Evolutionary conservation across 2,113 vertebrate species (phyloP).

Genomic region (Sinocyclocheilus anophthalmus): DNA sequence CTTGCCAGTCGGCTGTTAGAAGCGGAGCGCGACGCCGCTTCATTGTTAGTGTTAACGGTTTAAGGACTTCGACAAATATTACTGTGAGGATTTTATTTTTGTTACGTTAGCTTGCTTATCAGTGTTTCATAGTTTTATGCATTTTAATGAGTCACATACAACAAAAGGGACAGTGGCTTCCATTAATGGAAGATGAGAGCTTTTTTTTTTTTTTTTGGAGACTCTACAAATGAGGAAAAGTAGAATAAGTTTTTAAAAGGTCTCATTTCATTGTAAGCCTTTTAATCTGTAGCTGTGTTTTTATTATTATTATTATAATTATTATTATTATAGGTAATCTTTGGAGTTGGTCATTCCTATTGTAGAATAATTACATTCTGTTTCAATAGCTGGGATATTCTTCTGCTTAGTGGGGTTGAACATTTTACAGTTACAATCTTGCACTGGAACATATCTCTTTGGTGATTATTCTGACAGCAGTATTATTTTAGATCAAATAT

Average conservation of each 20-base stretch:
- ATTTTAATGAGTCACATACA: constrained; percentile 65
- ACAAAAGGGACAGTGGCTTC: constrained; percentile 68
- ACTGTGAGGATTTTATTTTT: constrained; percentile 58
- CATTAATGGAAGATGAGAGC: constrained; percentile 57
- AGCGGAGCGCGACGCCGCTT: constrained; percentile 30
- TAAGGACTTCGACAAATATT: constrained; percentile 57
- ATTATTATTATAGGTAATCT: constrained; percentile 39
- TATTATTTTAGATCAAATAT: constrained; percentile 71
- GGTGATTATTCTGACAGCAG: constrained; percentile 64
- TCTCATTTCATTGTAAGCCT: constrained; percentile 46
- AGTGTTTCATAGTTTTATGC: constrained; percentile 77
- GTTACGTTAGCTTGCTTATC: constrained; percentile 72
- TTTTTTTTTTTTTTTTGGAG: constrained; percentile 18
- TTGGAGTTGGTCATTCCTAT: constrained; percentile 63
- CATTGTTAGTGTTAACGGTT: constrained; percentile 59
- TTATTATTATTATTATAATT: constrained; percentile 35
- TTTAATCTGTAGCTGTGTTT: constrained; percentile 54
- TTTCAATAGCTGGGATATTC: constrained; percentile 57
- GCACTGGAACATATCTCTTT: constrained; percentile 64
- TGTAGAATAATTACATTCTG: constrained; percentile 55
- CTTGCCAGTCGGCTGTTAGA: constrained; percentile 42
- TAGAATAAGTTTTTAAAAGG: constrained; percentile 33
- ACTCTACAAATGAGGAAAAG: constrained; percentile 45
- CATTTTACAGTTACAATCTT: constrained; percentile 57
- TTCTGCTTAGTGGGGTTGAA: constrained; percentile 56